These are phyloP conservation scores for Guaruba guarouba DNA, from an alignment of 2,113 vertebrate species.

Conservation along the genomic window DNA sequence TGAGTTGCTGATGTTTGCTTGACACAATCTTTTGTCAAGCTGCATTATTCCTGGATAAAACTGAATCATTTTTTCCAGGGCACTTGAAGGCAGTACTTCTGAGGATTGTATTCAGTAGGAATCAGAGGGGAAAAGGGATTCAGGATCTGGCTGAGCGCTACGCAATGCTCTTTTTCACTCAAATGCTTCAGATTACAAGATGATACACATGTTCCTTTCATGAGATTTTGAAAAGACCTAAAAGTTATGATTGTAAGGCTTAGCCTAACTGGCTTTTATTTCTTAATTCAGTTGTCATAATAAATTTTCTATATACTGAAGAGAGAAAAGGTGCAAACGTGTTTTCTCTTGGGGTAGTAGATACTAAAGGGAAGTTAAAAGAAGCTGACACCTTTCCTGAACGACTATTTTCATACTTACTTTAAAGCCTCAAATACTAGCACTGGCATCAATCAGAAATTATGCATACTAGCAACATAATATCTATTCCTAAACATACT, in stretches of 20 bases:
- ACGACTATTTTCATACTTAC: neutral
- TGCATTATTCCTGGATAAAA: neutral
- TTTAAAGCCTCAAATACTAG: neutral
- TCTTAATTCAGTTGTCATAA: neutral
- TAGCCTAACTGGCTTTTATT: neutral
- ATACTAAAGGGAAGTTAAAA: neutral
- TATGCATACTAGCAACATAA: neutral
- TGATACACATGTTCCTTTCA: neutral
- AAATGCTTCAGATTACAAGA: neutral
- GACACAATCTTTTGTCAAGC: neutral
- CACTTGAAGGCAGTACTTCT: neutral
- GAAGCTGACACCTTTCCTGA: neutral
- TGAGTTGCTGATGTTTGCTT: neutral
- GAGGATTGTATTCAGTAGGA: neutral
- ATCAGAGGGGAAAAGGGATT: neutral
- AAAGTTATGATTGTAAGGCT: neutral
- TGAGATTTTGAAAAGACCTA: neutral
- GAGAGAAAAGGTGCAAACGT: neutral
- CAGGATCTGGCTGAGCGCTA: neutral
- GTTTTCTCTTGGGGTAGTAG: neutral
- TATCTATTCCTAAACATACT: neutral
- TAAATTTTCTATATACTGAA: neutral
- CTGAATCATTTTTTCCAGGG: neutral
- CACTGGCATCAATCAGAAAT: neutral
- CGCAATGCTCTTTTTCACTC: neutral